Percentiles rank a stretch among this genome's conserved stretches.
Evolutionary conservation across 2,797 vertebrate species (phyloP).

Genomic region (Phrynocephalus guinanensis): DNA sequence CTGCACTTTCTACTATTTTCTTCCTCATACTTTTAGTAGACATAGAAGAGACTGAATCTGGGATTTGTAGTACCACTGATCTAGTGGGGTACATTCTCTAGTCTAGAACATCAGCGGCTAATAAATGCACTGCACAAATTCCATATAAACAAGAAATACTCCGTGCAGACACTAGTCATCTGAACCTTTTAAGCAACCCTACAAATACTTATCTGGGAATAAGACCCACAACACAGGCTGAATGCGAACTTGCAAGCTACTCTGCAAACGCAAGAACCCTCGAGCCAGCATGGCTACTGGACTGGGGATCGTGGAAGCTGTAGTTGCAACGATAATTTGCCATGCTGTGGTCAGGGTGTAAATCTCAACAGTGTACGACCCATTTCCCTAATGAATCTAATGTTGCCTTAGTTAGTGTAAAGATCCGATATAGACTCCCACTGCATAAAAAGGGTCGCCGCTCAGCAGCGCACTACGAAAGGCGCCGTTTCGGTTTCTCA

Average conservation of each 20-base stretch:
- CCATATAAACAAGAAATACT: not conserved
- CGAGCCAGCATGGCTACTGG: no score
- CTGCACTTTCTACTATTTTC: not conserved
- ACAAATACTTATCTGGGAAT: not conserved
- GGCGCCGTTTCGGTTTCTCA: not conserved
- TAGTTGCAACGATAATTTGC: no score
- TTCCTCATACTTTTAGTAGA: not conserved
- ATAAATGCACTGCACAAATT: not conserved
- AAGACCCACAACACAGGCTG: not conserved
- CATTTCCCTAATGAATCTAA: no score
- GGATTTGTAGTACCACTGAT: not conserved
- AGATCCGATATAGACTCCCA: no score
- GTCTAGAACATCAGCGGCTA: not conserved
- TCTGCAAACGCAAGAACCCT: no score
- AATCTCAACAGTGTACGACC: not conserved
- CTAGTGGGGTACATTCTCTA: not conserved
- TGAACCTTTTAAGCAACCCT: not conserved
- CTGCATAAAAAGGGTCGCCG: no score
- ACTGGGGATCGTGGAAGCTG: no score
- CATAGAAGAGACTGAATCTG: not conserved
- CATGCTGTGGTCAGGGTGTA: not conserved
- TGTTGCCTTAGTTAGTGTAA: not conserved
- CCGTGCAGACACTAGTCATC: not conserved
- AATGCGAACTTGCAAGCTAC: not conserved
- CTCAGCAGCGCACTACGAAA: not conserved